Evolutionary conservation across 2,888 invertebrate genomes (phyloP).

Genomic region (Acrobasis repandana): DNA sequence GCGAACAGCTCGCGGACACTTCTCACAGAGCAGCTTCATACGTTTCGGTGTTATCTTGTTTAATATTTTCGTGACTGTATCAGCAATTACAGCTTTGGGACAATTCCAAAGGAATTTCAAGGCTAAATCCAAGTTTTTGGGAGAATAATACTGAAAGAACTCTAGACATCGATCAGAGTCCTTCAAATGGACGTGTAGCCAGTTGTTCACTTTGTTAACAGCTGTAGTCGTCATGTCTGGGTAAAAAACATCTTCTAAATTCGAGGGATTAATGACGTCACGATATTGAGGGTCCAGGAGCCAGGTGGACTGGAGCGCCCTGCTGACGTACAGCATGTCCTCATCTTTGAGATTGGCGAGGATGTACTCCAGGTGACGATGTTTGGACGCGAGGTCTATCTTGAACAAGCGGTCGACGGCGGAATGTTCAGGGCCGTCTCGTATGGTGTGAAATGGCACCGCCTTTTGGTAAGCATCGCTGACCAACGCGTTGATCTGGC

Average conservation of each 20-base stretch:
- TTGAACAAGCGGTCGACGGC: constrained; percentile 58
- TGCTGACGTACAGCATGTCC: constrained; percentile 62
- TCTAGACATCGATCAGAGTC: constrained; percentile 46
- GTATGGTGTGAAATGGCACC: constrained; percentile 31
- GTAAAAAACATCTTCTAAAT: constrained; percentile 54
- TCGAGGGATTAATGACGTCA: constrained; percentile 52
- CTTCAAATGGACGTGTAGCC: constrained; percentile 46
- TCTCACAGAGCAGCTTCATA: constrained; percentile 55
- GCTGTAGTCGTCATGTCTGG: constrained; percentile 59
- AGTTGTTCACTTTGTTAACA: constrained; percentile 55
- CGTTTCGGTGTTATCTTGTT: constrained; percentile 47
- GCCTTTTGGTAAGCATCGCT: constrained; percentile 34
- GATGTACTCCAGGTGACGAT: constrained; percentile 52
- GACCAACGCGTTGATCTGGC: constrained; percentile 48
- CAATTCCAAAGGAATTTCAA: constrained; percentile 54
- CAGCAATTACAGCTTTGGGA: constrained; percentile 43
- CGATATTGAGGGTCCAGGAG: constrained; percentile 45
- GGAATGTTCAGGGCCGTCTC: constrained; percentile 41
- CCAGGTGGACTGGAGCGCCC: constrained; percentile 59
- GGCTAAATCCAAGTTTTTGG: constrained; percentile 41
- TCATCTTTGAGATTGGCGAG: constrained; percentile 53
- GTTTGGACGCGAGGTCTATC: constrained; percentile 60
- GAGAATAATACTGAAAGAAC: constrained; percentile 56
- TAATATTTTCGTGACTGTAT: constrained; percentile 42
- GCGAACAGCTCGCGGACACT: constrained; percentile 45